Evolutionary conservation across 2,888 invertebrate species (phyloP).

Genomic region (Malthinus flaveolus): DNA sequence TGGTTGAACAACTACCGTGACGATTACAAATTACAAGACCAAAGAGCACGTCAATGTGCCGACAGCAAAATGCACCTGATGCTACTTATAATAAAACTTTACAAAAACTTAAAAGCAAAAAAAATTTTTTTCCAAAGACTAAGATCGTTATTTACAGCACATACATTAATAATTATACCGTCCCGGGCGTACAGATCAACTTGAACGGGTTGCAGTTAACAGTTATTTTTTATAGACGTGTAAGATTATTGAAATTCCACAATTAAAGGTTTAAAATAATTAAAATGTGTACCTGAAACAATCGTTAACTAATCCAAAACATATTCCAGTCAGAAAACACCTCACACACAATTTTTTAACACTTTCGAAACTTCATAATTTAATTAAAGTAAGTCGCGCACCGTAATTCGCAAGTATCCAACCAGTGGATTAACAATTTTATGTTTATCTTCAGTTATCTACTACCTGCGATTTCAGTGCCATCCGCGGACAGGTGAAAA

Average conservation of each 20-base stretch:
- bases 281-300: slow-evolving; percentile 13
- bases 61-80: too few species aligned
- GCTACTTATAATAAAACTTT: too few species aligned
- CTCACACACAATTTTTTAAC: slow-evolving; percentile 34
- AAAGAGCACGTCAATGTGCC: too few species aligned
- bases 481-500: slow-evolving; percentile 26
- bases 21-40: too few species aligned
- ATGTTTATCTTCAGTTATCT: slow-evolving; percentile 33
- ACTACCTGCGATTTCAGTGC: slow-evolving; percentile 30
- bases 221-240: slow-evolving; percentile 42
- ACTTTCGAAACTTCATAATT: slow-evolving; percentile 36
- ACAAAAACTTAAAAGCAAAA: too few species aligned
- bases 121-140: too few species aligned
- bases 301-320: slow-evolving; percentile 35
- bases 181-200: slow-evolving; percentile 25
- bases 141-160: too few species aligned
- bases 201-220: slow-evolving; percentile 42
- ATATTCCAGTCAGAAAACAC: slow-evolving; percentile 28
- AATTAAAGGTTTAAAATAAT: slow-evolving; percentile 1
- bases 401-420: slow-evolving; percentile 33
- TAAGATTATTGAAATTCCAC: slow-evolving; percentile 26
- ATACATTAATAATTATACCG: too few species aligned
- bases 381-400: slow-evolving; percentile 35
- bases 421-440: slow-evolving; percentile 30
- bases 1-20: too few species aligned